phyloP scores from a whole-genome alignment of 2,113 vertebrate genomes.

The Ploceus nigricollis region DNA sequence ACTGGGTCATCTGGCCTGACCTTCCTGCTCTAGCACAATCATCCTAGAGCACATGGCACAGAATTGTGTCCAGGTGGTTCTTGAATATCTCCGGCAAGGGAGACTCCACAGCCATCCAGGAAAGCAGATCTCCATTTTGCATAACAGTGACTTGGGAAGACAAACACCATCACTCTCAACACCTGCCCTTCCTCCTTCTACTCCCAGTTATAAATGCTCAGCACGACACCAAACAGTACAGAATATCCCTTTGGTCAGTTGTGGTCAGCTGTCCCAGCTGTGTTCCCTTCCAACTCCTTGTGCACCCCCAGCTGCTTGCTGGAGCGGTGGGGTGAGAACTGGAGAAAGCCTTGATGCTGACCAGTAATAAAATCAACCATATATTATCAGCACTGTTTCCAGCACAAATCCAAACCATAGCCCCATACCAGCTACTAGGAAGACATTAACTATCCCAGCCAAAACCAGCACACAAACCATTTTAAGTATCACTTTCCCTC shows the following conservation, averaged over 20 bases:
- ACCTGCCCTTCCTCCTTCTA: not conserved
- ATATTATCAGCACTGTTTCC: not conserved
- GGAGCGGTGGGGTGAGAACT: not conserved
- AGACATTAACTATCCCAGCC: not conserved
- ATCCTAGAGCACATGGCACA: not conserved
- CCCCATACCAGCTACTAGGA: not conserved
- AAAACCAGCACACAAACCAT: not conserved
- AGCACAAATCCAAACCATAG: not conserved
- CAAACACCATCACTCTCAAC: not conserved
- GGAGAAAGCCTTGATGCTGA: not conserved
- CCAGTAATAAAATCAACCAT: not conserved
- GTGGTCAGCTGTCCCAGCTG: not conserved
- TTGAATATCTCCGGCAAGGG: not conserved
- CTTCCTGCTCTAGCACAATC: not conserved
- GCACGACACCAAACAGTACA: fast-evolving
- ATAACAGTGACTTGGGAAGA: not conserved
- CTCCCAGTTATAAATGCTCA: not conserved
- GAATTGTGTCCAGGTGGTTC: not conserved
- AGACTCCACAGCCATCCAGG: not conserved
- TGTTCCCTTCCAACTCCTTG: not conserved
- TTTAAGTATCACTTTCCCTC: not conserved
- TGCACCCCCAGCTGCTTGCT: not conserved
- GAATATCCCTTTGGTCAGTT: not conserved
- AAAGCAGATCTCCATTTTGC: not conserved
- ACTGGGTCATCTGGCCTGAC: too few species aligned